Evolutionary conservation across 2,888 invertebrate genomes (phyloP), one percentile per base, ranked within the genome.

Genomic region (Agrochola litura): DNA sequence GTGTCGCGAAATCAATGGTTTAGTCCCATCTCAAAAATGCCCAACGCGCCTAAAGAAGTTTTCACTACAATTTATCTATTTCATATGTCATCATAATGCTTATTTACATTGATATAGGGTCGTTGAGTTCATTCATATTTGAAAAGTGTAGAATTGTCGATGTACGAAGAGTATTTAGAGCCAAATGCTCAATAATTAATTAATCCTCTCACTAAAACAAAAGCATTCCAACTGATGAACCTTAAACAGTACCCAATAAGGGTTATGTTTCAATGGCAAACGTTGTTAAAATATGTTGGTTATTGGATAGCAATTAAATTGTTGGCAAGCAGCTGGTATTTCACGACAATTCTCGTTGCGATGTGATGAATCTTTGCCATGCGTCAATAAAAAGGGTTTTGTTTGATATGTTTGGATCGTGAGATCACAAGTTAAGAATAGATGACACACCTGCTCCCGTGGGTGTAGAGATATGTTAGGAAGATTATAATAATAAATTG

Each of bases 291-390:
- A 72, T 66, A 61, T 70, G 16, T 76, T 65, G 22, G 19, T 58
- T 52, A 76, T 73, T 73, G 60, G 37, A 82, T 52, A 72, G 60
- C 64, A 82, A 78, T 84, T 75, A 83, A 79, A 74, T 73, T n/a
- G 52, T 85, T 85, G 85, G 86, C 85, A 78, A 77, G 70, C 72
- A 37, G 16, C 16, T 46, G 78, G 73, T 37, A 82, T 84, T 74
- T 77, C 37, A 65, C 54, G 73, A 41, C 84, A 60, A 60, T 65
- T 60, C 64, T 67, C 22, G 56, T 66, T 73, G 74, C 30, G 58
- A 76, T 74, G 68, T 85, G 86, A 84, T 82, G 70, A 41, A 78
- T 77, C 66, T 80, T 76, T 43, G 61, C 37, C 79, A 71, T 73
- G 70, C 71, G 68, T 84, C 82, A 76, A 76, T 82, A 66, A 58